These are phyloP conservation scores for Trachops cirrhosus DNA, from an alignment of 2,797 vertebrate species.

Conservation along the genomic window DNA sequence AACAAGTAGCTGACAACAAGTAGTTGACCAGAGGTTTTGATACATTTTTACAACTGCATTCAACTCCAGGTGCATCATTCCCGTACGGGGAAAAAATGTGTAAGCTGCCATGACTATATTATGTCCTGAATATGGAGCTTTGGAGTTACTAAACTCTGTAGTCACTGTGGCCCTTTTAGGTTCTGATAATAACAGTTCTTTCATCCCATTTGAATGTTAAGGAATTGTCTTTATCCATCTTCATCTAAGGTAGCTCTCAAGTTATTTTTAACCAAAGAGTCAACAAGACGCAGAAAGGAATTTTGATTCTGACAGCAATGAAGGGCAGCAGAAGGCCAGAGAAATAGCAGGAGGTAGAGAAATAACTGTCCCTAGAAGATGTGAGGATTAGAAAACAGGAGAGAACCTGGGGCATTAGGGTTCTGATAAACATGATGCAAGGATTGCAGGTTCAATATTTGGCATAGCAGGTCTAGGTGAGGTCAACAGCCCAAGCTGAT, in stretches of 20 bases:
- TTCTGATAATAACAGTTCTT: neutral
- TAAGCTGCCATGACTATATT: neutral
- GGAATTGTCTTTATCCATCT: neutral
- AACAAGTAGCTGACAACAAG: neutral
- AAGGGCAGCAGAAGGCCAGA: neutral
- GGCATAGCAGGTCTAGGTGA: neutral
- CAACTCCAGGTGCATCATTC: neutral
- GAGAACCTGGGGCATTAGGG: neutral
- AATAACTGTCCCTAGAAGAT: neutral
- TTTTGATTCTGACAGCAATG: neutral
- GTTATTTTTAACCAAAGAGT: neutral
- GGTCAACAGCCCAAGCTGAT: neutral
- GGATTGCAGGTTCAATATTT: neutral
- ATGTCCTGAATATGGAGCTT: neutral
- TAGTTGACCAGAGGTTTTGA: neutral
- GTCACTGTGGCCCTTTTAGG: neutral
- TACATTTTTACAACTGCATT: neutral
- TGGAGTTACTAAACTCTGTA: neutral
- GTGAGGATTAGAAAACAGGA: neutral
- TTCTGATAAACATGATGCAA: neutral
- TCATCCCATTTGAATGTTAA: neutral
- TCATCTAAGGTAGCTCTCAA: neutral
- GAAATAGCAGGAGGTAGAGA: neutral
- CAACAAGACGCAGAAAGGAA: neutral
- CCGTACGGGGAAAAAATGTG: neutral